Conservation (phyloP, 2,888 invertebrate species). For the Drosophila mercatorum region DNA sequence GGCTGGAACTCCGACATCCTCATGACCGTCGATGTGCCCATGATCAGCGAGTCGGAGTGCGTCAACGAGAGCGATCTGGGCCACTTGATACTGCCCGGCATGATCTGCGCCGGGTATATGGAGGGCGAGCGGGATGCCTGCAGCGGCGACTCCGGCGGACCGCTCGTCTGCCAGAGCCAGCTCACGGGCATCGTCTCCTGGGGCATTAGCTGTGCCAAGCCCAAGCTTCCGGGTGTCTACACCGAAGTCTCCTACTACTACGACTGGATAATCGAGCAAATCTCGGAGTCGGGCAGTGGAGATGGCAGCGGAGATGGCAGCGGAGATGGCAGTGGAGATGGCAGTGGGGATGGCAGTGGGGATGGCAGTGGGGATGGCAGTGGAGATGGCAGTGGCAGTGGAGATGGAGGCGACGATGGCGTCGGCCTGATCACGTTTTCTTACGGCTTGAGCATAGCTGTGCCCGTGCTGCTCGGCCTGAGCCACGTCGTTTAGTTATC, state of each 20-base stretch:
- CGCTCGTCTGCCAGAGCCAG: constrained; percentile 88
- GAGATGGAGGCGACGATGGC: constrained; percentile 30
- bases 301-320: constrained; percentile 17
- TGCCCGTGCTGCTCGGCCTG: constrained; percentile 49
- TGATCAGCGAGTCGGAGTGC: constrained; percentile 66
- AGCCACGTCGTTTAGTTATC: constrained; percentile 8
- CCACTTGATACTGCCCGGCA: constrained; percentile 87
- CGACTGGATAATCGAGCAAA: constrained; percentile 65
- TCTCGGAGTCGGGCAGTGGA: constrained; percentile 21
- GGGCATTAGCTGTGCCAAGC: constrained; percentile 91
- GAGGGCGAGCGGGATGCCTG: constrained; percentile 91
- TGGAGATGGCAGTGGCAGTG: background rate
- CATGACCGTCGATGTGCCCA: constrained; percentile 75
- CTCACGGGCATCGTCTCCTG: constrained; percentile 93
- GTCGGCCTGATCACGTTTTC: constrained; percentile 42
- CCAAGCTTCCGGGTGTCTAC: constrained; percentile 91
- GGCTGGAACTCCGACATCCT: constrained; percentile 60
- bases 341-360: constrained; percentile 8
- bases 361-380: background rate
- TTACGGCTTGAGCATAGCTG: constrained; percentile 25
- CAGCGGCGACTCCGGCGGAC: constrained; percentile 94
- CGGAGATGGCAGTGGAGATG: constrained; percentile 30
- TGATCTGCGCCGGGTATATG: constrained; percentile 91
- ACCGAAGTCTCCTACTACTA: constrained; percentile 86
- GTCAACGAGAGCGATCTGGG: constrained; percentile 71